Evolutionary conservation across 35 echinoderm and acorn worm genomes (phyloP), one percentile per base, ranked within the genome.

Genomic region (Stichopus chloronotus): DNA sequence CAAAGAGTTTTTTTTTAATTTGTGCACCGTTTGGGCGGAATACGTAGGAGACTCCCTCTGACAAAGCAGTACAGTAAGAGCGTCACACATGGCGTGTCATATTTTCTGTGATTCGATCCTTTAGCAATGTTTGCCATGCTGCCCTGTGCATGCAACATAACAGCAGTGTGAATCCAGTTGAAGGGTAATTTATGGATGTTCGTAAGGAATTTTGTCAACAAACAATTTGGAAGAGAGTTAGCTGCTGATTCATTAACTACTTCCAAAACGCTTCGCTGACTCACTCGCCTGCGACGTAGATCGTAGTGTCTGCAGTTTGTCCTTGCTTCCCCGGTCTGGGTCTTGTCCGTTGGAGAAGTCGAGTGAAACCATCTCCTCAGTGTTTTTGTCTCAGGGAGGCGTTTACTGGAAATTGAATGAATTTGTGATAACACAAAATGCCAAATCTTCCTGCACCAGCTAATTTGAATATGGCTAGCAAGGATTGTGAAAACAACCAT

Each of bases 111-210:
- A 14, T 74, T 74, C 17, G 69, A 21, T 65, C 11, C 11, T 19
- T 19, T 19, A 19, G 69, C 19, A 10, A 19, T 74, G 69, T 14
- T n/a, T 19, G 14, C 19, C 69, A 19, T 6, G 69, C 69, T 74
- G 69, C 6, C 69, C 7, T 61, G 59, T 19, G 13, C 69, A 74
- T n/a, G 69, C 22, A 74, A 65, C 30, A 65, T 43, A n/a, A 16
- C 69, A 14, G 22, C 69, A 74, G 69, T 74, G 22, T 52, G 55
- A 11, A 58, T 85, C 82, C 24, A 23, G 55, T 85, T 85, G 82
- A 19, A 17, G 82, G 55, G 24, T 85, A 85, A 85, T 85, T 85
- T 85, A 85, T 85, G 82, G 82, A 85, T 58, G 82, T 85, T 85
- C 56, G 56, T 16, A 58, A 58, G 82, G 82, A 85, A 85, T 85